Conservation (phyloP, 1,140 invertebrate genomes). For the Panagrolaimus sp. region DNA sequence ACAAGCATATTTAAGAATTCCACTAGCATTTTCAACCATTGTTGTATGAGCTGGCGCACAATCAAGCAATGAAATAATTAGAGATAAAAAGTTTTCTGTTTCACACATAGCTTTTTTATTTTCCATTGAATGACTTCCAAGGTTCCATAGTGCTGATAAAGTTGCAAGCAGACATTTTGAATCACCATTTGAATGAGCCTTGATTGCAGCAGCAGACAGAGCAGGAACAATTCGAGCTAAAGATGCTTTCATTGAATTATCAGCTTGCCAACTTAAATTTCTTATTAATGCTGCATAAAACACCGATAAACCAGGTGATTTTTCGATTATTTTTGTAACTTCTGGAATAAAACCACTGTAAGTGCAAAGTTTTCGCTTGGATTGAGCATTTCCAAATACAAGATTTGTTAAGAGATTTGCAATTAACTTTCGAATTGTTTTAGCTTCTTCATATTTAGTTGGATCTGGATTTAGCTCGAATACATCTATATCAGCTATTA, state of each 20-base stretch:
- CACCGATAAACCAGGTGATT: slow-evolving; percentile 21
- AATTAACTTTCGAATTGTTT: slow-evolving; percentile 21
- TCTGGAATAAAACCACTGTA: slow-evolving; percentile 23
- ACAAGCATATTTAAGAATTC: slow-evolving; percentile 36
- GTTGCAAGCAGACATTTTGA: slow-evolving; percentile 30
- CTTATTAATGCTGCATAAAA: slow-evolving; percentile 29
- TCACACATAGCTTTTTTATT: slow-evolving; percentile 46
- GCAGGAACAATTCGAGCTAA: slow-evolving; percentile 25
- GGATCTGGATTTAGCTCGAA: slow-evolving; percentile 23
- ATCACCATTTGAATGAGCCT: slow-evolving; percentile 20
- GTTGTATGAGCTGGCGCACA: slow-evolving; percentile 23
- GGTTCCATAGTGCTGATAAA: slow-evolving; percentile 41
- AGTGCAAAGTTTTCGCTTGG: slow-evolving; percentile 25
- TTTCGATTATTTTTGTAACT: slow-evolving; percentile 27
- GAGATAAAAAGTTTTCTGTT: slow-evolving; percentile 20
- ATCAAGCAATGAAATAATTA: slow-evolving; percentile 26
- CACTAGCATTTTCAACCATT: slow-evolving; percentile 39
- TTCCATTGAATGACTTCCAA: slow-evolving; percentile 32
- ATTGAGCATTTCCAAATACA: slow-evolving; percentile 22
- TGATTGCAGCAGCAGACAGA: slow-evolving; percentile 20
- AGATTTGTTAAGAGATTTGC: slow-evolving; percentile 32
- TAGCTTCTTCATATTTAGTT: background rate
- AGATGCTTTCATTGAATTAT: slow-evolving; percentile 18
- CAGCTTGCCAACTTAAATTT: slow-evolving; percentile 41
- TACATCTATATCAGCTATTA: slow-evolving; percentile 21